Evolutionary conservation across 2,797 vertebrate species (phyloP), one percentile per base, ranked within the genome.

Genomic region (Poeciliopsis gracilis): DNA sequence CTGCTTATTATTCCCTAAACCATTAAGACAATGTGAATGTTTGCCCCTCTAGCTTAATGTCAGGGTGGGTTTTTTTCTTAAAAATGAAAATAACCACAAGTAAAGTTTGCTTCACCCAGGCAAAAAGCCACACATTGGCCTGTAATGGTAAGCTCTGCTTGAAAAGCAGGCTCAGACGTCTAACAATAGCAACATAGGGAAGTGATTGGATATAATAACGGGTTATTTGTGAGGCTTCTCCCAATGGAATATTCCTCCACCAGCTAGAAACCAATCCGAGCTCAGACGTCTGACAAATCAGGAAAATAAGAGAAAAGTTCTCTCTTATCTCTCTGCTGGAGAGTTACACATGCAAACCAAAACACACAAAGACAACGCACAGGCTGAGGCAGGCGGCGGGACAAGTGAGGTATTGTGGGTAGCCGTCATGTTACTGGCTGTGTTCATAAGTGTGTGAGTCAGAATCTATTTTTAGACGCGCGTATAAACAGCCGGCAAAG

Each of bases 381-480:
- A 75, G 70, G 74, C 82, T 5, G 74, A 89, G 77, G 69, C 84
- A 87, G 90, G 81, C 81, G 82, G 79, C 67, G 72, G 89, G 87
- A 92, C 87, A 92, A 90, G 85, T 91, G 90, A 91, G 90, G 92
- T 91, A 94, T 93, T 94, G 92, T 94, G 93, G 94, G 89, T 89
- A 91, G 93, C 86, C 86, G 88, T 93, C 93, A 91, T 82, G 82
- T 92, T 93, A 88, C 92, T 89, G 90, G 76, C 90, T 93, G 91
- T 70, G 89, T 93, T 85, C 86, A 77, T 85, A 81, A 86, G 88
- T 77, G 87, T 66, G 80, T 95, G 95, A 95, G 91, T 95, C 95
- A 95, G 84, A 75, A 33, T 85, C 95, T 96, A 96, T 95, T 95
- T 95, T 94, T 96, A 96, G 95, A 84, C 13, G 0, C 9, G 81